Evolutionary conservation across 2,113 vertebrate species (phyloP).

Genomic region (Blennius ocellaris): DNA sequence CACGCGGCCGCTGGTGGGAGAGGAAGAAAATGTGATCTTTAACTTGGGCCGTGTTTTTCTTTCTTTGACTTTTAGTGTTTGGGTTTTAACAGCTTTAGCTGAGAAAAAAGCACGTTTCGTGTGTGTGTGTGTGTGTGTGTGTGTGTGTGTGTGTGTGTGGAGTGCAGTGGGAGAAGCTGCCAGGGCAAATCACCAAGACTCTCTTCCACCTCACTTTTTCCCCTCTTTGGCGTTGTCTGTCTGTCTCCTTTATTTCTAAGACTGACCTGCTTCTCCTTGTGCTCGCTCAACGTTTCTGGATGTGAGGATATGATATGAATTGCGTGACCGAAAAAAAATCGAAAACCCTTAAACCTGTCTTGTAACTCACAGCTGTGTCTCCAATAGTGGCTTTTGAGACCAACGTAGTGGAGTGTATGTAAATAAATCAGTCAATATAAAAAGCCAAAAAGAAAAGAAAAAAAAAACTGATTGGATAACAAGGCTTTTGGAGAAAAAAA

Average conservation of each 20-base stretch:
- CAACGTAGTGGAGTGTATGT: no score
- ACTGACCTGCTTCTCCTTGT: conserved; percentile 71
- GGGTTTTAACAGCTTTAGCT: conserved; percentile 52
- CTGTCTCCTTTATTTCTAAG: conserved; percentile 62
- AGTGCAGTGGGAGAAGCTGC: conserved; percentile 43
- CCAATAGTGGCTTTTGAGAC: background rate
- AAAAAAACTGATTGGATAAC: no score
- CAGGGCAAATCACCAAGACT: conserved; percentile 74
- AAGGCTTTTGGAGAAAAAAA: no score
- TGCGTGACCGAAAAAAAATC: conserved; percentile 71
- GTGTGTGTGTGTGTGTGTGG: conserved; percentile 10
- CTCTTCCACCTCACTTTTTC: conserved; percentile 75
- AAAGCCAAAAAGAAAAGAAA: no score
- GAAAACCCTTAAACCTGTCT: conserved; percentile 18
- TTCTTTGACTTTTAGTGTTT: conserved; percentile 69
- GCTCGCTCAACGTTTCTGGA: conserved; percentile 67
- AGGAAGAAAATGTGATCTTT: conserved; percentile 67
- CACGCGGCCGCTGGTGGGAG: conserved; percentile 44
- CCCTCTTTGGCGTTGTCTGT: conserved; percentile 59
- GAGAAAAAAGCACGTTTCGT: conserved; percentile 34
- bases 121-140: conserved; percentile 11
- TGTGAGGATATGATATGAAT: conserved; percentile 69
- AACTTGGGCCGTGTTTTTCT: conserved; percentile 64
- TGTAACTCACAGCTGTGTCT: background rate
- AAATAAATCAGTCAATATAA: no score